Conservation (phyloP, 2,113 vertebrate species). For the Petrocephalus zakoni region DNA sequence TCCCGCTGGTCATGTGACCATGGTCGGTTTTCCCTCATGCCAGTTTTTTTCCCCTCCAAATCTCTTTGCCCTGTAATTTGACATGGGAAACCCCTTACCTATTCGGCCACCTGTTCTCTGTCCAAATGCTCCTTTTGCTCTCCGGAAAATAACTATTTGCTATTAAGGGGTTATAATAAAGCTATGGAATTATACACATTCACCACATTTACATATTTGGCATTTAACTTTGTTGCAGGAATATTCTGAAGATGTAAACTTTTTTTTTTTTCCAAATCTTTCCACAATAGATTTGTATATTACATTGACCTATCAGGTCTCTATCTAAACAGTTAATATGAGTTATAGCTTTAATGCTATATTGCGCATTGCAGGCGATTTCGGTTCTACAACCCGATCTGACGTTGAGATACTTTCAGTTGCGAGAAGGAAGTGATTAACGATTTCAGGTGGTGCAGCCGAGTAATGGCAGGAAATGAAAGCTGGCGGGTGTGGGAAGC, state of each 20-base stretch:
- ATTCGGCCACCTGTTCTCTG: background rate
- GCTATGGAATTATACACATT: background rate
- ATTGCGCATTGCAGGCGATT: background rate
- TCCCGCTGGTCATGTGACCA: background rate
- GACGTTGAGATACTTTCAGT: constrained; percentile 1
- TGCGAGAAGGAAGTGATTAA: background rate
- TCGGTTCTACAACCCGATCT: background rate
- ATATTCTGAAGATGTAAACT: background rate
- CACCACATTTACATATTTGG: background rate
- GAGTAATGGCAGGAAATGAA: background rate
- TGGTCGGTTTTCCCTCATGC: background rate
- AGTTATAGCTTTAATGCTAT: background rate
- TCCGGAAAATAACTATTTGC: background rate
- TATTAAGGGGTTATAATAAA: background rate
- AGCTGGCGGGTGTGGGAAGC: background rate
- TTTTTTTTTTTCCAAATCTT: too few relatives aligned
- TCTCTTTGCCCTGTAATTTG: background rate
- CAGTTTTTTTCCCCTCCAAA: background rate
- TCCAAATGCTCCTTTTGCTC: background rate
- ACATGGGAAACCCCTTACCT: background rate
- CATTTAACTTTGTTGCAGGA: background rate
- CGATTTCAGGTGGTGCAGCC: background rate
- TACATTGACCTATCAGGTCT: background rate
- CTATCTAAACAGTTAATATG: background rate
- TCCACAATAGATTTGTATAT: background rate